phyloP scores from a whole-genome alignment of 2,888 invertebrate species.

The Dione juno region DNA sequence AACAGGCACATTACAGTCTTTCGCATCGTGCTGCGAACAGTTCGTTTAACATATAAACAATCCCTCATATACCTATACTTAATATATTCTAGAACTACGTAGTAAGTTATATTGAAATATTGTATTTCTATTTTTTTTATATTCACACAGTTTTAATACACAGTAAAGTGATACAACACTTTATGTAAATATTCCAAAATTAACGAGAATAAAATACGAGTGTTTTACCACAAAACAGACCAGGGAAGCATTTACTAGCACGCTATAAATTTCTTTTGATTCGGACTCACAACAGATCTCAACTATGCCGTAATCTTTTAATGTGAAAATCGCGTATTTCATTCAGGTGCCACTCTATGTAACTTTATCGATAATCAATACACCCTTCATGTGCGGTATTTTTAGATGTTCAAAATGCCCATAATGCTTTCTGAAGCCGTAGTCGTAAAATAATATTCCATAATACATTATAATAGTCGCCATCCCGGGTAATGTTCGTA shows the following conservation, averaged over 20 bases:
- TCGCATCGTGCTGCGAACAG: conserved; percentile 37
- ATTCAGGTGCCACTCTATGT: conserved; percentile 37
- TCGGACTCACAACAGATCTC: neutral
- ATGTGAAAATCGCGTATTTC: conserved; percentile 34
- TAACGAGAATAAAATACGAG: no score
- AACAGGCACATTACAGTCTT: conserved; percentile 33
- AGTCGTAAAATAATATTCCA: conserved; percentile 81
- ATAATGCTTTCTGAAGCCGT: conserved; percentile 69
- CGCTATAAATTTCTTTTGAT: neutral
- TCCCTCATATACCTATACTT: conserved; percentile 22
- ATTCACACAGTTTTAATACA: conserved; percentile 3
- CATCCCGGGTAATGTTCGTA: conserved; percentile 79
- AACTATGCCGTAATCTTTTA: neutral
- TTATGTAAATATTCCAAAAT: neutral
- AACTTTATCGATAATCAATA: conserved; percentile 47
- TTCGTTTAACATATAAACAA: conserved; percentile 40
- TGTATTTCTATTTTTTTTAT: conserved; percentile 29
- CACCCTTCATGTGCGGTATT: conserved; percentile 65
- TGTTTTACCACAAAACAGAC: no score
- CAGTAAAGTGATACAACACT: neutral
- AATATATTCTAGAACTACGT: neutral
- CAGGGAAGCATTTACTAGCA: neutral
- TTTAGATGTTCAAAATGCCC: conserved; percentile 71
- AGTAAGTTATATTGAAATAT: no score
- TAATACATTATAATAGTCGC: conserved; percentile 83